Conservation (phyloP, 2,797 vertebrate species). For the Lophius americanus region DNA sequence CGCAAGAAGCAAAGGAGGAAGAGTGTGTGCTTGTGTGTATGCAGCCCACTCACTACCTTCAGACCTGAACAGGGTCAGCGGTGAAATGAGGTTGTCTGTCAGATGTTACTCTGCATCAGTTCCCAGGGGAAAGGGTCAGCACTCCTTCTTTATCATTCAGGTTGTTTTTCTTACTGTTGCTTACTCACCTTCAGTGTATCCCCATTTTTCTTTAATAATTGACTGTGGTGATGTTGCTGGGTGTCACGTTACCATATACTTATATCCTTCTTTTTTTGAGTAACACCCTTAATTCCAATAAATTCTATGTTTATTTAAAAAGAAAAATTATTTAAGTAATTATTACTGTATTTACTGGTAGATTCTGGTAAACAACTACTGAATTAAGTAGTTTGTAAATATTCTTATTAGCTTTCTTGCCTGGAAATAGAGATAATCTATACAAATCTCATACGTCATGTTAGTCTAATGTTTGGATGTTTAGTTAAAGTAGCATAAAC, state of each 20-base stretch:
- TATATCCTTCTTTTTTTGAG: conserved; percentile 47
- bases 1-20: conserved; percentile 21
- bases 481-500: neutral
- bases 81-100: conserved; percentile 64
- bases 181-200: conserved; percentile 33
- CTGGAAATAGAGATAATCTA: neutral
- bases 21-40: conserved; percentile 12
- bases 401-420: neutral
- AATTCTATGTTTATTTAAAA: neutral
- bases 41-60: conserved; percentile 27
- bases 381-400: neutral
- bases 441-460: neutral
- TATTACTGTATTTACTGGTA: neutral
- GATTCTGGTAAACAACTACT: neutral
- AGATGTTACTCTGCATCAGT: conserved; percentile 56
- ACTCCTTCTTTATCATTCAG: conserved; percentile 24
- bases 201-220: conserved; percentile 53
- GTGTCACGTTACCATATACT: conserved; percentile 56
- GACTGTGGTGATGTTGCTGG: conserved; percentile 67
- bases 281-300: conserved; percentile 39
- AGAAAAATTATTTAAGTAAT: neutral
- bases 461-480: neutral
- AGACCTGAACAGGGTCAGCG: conserved; percentile 52
- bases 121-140: conserved; percentile 38
- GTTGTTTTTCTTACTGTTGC: conserved; percentile 34